Base-by-base conservation (phyloP, 2,888 invertebrate species). In the Resseliella maxima region DNA sequence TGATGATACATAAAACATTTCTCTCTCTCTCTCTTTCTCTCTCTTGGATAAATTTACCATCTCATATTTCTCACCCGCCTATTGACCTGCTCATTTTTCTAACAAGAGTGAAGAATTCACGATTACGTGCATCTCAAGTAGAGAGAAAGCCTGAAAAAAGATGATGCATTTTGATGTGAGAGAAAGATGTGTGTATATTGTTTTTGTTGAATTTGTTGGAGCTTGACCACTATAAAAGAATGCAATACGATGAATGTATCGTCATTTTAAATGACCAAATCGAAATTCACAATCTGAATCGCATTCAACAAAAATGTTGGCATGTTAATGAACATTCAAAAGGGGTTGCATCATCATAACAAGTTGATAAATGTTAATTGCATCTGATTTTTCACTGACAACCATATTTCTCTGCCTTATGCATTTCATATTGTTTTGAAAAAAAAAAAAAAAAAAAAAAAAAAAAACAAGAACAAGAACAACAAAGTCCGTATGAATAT, bases 301-400 rank as follows among this genome's bases (percentile, higher is more conserved):
- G 41, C 41, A 41, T 41, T 41, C 41, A 41, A 8, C 41, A 12
- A 50, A 50, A 18, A 18, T 6, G 18, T 50, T 8, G 12, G 18
- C 46, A 50, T 50, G 12, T 0, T 72, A 31, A 72, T 50, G 21
- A 50, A 18, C 18, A 50, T 50, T 50, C 50, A 50, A 41, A 41
- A 50, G 50, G 50, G 50, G 21, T 18, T 6, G 10, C 72, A 72
- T 72, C n/a, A 59, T 24, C 31, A 72, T 72, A 72, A 72, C 72
- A 35, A 72, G 72, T 72, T 27, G 72, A 72, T 35, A 72, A 27
- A 72, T 31, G 72, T 15, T 72, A 72, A 72, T 72, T 72, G 72
- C 31, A 35, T 72, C 35, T 35, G 72, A 72, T 72, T 72, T 72
- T 72, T 72, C 31, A 27, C 31, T 72, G 31, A 24, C 59, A 21